Evolutionary conservation across 1,140 invertebrate species (phyloP).

Genomic region (Pseudachorutes palmiensis): DNA sequence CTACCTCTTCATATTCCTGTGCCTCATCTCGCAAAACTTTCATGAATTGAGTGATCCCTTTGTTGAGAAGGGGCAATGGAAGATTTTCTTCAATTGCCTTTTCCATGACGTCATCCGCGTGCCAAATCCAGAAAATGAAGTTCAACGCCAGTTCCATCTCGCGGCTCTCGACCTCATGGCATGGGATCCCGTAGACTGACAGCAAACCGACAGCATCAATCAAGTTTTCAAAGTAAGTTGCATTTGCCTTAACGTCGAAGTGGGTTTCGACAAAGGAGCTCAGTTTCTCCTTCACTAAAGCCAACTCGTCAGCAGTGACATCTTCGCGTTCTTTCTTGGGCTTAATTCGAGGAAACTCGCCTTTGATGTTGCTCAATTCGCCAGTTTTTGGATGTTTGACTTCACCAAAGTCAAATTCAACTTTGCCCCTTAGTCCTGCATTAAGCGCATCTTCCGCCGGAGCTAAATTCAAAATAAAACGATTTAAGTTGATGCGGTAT

Average conservation of each 20-base stretch:
- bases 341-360: no score
- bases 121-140: constrained; percentile 3
- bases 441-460: no score
- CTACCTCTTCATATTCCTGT: neutral
- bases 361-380: no score
- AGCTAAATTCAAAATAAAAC: no score
- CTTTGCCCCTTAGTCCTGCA: no score
- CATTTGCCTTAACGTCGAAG: neutral
- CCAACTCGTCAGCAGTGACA: neutral
- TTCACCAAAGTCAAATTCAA: no score
- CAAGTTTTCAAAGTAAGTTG: neutral
- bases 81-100: neutral
- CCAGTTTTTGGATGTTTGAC: no score
- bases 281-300: neutral
- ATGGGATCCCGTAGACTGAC: neutral
- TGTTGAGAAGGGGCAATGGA: no score
- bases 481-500: no score
- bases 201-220: neutral
- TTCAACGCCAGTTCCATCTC: constrained; percentile 3
- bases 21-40: neutral
- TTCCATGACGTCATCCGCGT: constrained; percentile 5
- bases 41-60: no score
- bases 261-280: neutral
- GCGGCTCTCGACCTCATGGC: neutral
- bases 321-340: no score